Evolutionary conservation across 1,140 invertebrate genomes (phyloP).

Genomic region (Panagrolaimus sp.): DNA sequence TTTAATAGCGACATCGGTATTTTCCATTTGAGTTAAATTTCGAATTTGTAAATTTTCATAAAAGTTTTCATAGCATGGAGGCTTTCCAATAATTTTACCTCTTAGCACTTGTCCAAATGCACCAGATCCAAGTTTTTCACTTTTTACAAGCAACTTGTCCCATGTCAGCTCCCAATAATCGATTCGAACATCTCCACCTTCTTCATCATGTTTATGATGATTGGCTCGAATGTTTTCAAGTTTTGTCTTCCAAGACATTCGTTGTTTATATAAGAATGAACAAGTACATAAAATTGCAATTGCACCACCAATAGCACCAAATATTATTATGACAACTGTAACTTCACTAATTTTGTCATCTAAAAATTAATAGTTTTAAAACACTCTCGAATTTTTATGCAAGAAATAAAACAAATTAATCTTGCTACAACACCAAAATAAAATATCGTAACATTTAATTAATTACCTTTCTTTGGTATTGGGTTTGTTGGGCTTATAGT

Average conservation of each 20-base stretch:
- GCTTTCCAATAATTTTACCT: slow-evolving; percentile 14
- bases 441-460: no score
- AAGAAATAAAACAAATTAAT: no score
- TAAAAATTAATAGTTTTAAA: neutral
- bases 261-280: neutral
- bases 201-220: slow-evolving; percentile 11
- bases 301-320: slow-evolving; percentile 5
- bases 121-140: slow-evolving; percentile 15
- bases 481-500: neutral
- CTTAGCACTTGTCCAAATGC: slow-evolving; percentile 4
- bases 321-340: neutral
- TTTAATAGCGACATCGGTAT: slow-evolving; percentile 19
- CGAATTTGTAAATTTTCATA: slow-evolving; percentile 12
- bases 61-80: slow-evolving; percentile 10
- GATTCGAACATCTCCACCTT: neutral
- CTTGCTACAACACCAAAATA: no score
- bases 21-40: neutral
- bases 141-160: slow-evolving; percentile 18
- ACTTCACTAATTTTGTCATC: neutral
- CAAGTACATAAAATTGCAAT: neutral
- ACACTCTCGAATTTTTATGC: no score
- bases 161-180: slow-evolving; percentile 19
- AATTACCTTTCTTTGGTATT: no score
- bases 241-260: slow-evolving; percentile 16
- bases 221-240: slow-evolving; percentile 12